phyloP scores from a whole-genome alignment of 2,113 vertebrate genomes.

The Melanostigma gelatinosum region DNA sequence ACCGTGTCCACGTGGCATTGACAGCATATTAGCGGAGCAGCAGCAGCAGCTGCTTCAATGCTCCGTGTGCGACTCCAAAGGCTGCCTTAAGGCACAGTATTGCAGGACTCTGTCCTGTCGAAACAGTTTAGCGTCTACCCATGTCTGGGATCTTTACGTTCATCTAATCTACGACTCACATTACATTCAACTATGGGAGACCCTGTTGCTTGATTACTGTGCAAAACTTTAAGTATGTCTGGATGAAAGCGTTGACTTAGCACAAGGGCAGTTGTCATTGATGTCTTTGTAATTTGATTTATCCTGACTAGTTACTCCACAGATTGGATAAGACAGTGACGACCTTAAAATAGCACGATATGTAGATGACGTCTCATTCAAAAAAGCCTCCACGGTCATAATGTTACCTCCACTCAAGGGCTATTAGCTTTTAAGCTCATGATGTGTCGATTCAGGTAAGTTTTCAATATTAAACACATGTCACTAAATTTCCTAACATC shows the following conservation, averaged over 20 bases:
- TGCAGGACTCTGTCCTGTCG: constrained; percentile 45
- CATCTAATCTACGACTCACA: constrained; percentile 42
- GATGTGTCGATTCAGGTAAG: constrained; percentile 64
- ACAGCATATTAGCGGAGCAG: background rate
- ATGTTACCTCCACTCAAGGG: constrained; percentile 32
- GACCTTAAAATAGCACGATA: constrained; percentile 64
- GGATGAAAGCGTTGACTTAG: constrained; percentile 54
- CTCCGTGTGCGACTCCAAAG: background rate
- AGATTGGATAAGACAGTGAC: constrained; percentile 65
- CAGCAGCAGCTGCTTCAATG: background rate
- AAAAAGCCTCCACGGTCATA: constrained; percentile 48
- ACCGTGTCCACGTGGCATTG: background rate
- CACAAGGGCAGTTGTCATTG: constrained; percentile 63
- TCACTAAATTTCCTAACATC: constrained; percentile 56
- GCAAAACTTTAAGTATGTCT: constrained; percentile 34
- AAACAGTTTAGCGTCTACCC: constrained; percentile 41
- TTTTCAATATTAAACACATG: constrained; percentile 70
- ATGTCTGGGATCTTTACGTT: constrained; percentile 23
- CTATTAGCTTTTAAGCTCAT: constrained; percentile 39
- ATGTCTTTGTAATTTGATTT: constrained; percentile 62
- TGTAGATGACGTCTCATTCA: constrained; percentile 36
- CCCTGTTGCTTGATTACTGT: constrained; percentile 36
- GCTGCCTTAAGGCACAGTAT: background rate
- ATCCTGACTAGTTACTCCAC: constrained; percentile 62
- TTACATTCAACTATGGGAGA: constrained; percentile 47